A percentile compares a stretch with the other conserved stretches of the same genome.
Conservation (phyloP, 2,113 vertebrate species). For the Bufo bufo region DNA sequence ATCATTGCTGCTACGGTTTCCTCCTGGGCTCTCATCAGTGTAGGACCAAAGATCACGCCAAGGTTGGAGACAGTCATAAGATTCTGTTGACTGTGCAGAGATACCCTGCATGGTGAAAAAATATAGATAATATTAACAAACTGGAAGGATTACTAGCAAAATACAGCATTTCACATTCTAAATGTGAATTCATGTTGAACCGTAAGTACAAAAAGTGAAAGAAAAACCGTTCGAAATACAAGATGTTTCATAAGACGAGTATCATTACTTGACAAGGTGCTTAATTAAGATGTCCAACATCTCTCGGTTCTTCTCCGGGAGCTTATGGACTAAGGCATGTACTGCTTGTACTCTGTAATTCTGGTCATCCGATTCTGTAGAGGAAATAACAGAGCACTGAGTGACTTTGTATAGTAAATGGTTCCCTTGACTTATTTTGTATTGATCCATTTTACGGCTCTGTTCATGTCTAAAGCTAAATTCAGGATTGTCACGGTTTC, state of each 20-base stretch:
- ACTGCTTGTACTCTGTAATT: conserved; percentile 94
- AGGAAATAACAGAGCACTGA: background rate
- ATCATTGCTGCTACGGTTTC: conserved; percentile 99
- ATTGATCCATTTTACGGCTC: background rate
- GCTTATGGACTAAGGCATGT: conserved; percentile 87
- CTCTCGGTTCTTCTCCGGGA: conserved; percentile 91
- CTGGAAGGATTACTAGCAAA: background rate
- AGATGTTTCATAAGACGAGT: background rate
- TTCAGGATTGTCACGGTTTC: no score
- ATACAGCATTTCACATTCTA: background rate
- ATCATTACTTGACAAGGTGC: conserved; percentile 87
- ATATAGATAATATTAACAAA: background rate
- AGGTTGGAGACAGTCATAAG: conserved; percentile 97
- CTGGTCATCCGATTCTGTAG: conserved; percentile 92
- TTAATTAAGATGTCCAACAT: conserved; percentile 95
- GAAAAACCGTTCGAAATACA: no score
- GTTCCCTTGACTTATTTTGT: background rate
- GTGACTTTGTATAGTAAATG: background rate
- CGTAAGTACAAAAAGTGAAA: no score
- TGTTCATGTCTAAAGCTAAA: background rate
- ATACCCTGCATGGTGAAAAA: conserved; percentile 79
- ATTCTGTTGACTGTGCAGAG: conserved; percentile 92
- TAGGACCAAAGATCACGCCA: conserved; percentile 96
- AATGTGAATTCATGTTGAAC: no score
- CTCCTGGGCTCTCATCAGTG: conserved; percentile 95